phyloP scores from a whole-genome alignment of 2,888 invertebrate genomes.

The Caenorhabditis imperialis region DNA sequence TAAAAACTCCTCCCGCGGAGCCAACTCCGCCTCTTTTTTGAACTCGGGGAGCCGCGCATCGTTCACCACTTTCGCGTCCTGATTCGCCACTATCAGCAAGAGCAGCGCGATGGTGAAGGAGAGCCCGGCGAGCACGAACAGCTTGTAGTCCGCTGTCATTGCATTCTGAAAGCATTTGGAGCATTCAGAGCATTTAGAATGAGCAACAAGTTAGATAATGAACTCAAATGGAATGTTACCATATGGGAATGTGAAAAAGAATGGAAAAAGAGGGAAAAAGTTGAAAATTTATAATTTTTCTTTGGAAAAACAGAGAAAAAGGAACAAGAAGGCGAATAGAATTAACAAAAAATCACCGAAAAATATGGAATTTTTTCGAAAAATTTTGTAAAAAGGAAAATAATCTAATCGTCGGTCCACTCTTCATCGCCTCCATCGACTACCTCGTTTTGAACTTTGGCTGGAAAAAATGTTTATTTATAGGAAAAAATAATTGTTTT shows the following conservation, averaged over 20 bases:
- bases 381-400: background rate
- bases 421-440: constrained; percentile 55
- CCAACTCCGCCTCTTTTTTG: background rate
- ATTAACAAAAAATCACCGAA: background rate
- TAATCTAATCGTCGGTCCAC: constrained; percentile 48
- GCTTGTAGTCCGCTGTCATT: background rate
- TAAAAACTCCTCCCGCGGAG: background rate
- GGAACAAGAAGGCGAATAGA: background rate
- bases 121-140: background rate
- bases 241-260: background rate
- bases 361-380: no score
- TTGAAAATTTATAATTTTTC: background rate
- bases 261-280: background rate
- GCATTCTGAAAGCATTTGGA: no score
- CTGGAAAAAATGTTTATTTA: constrained; percentile 28
- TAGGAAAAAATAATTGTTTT: no score
- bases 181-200: no score
- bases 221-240: no score
- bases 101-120: no score
- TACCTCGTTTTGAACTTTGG: constrained; percentile 57
- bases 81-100: background rate
- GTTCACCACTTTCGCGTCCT: background rate
- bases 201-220: no score
- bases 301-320: constrained; percentile 4
- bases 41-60: background rate